Evolutionary conservation across 2,797 vertebrate species (phyloP), one percentile per base, ranked within the genome.

Genomic region (Poeciliopsis infans): DNA sequence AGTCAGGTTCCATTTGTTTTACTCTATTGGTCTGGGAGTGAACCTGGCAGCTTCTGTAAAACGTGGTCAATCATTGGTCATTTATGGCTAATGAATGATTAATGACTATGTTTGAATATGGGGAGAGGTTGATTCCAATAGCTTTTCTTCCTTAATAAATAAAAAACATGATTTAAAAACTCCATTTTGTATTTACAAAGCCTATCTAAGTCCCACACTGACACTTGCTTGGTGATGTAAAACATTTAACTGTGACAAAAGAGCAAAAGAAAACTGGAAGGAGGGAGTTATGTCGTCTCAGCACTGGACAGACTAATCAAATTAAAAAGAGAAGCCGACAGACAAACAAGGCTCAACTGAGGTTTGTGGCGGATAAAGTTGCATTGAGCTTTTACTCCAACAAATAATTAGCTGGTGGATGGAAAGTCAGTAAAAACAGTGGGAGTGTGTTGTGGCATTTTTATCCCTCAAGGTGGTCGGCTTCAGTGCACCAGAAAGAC

Each of bases 361-460:
- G 83, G 85, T 85, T 83, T 84, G 83, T 51, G 76, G 80, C 81
- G 85, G 91, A 89, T 82, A 72, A 78, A 75, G 61, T 83, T 86
- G 87, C 85, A 79, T 81, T 5, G 49, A 85, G 77, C 74, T 79
- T 84, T 90, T 88, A 91, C 88, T 87, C 84, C 53, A 78, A 89
- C 83, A 89, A 86, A 91, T 80, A 86, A 25, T 45, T 15, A 70
- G 89, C 83, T 70, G 87, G 91, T 93, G 90, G 89, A 90, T 90
- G 86, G 89, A 88, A 79, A 89, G 87, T 80, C 75, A 85, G 84
- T 86, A 86, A 83, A 89, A 85, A 8, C 73, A 81, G 83, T 79
- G 79, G 84, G 89, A 85, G 83, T 74, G 83, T 2, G 80, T 83
- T 66, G 81, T 73, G 84, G 87, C 85, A 88, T 83, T 45, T 70